phyloP scores from a whole-genome alignment of 2,888 invertebrate species.

The Drosophila colorata region DNA sequence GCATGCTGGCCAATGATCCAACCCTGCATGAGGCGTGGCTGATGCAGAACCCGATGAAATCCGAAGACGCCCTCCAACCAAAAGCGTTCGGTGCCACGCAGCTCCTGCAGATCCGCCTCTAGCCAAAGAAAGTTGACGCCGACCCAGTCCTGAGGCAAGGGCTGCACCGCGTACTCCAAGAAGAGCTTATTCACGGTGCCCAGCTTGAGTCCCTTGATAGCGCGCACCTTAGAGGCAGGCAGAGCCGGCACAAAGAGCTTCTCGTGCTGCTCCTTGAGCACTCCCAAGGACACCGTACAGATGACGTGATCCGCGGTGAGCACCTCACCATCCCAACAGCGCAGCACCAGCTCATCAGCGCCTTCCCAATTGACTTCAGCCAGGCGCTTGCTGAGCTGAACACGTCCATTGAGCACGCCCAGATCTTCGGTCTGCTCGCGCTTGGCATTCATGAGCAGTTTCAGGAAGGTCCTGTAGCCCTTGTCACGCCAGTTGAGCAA shows the following conservation, averaged over 20 bases:
- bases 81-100: constrained; percentile 70
- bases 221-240: constrained; percentile 85
- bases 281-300: constrained; percentile 87
- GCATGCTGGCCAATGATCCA: constrained; percentile 90
- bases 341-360: constrained; percentile 49
- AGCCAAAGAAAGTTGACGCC: constrained; percentile 87
- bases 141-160: constrained; percentile 86
- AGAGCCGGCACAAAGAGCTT: constrained; percentile 86
- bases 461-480: constrained; percentile 89
- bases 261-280: constrained; percentile 86
- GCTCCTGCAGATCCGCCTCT: constrained; percentile 83
- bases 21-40: constrained; percentile 88
- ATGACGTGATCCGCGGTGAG: constrained; percentile 87
- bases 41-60: constrained; percentile 88
- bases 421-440: constrained; percentile 44
- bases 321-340: constrained; percentile 83
- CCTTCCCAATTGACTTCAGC: constrained; percentile 68
- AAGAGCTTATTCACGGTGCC: constrained; percentile 88
- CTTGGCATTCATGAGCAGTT: constrained; percentile 87
- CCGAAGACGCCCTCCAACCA: constrained; percentile 89
- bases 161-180: constrained; percentile 87
- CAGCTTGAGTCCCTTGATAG: constrained; percentile 86
- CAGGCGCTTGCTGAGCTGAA: constrained; percentile 70
- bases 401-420: constrained; percentile 80
- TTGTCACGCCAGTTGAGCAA: constrained; percentile 90